A percentile compares a stretch with the other conserved stretches of the same genome.
Conservation (phyloP, 2,888 invertebrate genomes). For the Gibbula magus region DNA sequence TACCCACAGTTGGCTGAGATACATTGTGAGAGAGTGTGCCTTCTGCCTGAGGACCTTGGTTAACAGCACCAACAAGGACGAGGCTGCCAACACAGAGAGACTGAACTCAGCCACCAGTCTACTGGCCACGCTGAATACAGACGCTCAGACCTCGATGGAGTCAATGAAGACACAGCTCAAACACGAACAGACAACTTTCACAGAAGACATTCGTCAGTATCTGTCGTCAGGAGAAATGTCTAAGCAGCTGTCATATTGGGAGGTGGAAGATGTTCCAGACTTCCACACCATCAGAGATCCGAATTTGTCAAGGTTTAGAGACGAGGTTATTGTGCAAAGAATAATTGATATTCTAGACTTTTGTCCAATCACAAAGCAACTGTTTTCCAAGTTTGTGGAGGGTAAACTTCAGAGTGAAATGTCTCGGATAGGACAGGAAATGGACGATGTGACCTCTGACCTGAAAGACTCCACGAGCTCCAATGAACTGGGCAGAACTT, state of each 20-base stretch:
- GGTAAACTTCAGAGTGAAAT: constrained; percentile 43
- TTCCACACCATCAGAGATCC: background rate
- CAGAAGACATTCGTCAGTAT: background rate
- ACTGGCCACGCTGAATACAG: background rate
- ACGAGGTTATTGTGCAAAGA: constrained; percentile 31
- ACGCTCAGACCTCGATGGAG: background rate
- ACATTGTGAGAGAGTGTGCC: background rate
- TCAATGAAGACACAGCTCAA: background rate
- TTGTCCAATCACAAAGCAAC: background rate
- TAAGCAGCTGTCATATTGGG: constrained; percentile 23
- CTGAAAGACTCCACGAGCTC: constrained; percentile 29
- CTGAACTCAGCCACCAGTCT: background rate
- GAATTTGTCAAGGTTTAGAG: constrained; percentile 9
- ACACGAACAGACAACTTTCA: background rate
- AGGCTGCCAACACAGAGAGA: background rate
- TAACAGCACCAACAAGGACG: background rate
- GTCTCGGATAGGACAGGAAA: constrained; percentile 47
- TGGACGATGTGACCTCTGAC: constrained; percentile 49
- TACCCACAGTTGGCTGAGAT: background rate
- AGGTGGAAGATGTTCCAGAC: background rate
- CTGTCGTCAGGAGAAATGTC: background rate
- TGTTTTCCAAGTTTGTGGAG: constrained; percentile 34
- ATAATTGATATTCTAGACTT: constrained; percentile 28
- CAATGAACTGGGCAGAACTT: background rate
- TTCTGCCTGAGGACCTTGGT: background rate